Conservation (phyloP, 2,113 vertebrate species). For the Eupsittula cactorum region DNA sequence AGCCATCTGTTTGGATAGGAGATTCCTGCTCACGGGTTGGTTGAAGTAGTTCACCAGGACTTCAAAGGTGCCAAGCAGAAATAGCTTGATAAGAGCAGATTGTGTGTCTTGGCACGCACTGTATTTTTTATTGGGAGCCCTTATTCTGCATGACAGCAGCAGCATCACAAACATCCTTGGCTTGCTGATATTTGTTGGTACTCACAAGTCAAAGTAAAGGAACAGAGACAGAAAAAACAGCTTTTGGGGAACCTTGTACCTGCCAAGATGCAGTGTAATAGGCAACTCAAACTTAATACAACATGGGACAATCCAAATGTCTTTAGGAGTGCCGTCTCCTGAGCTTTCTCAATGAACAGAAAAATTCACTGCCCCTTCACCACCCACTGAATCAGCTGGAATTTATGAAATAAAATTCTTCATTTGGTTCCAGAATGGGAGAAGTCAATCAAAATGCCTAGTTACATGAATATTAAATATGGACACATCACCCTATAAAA, state of each 20-base stretch:
- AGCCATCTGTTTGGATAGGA: conserved; percentile 76
- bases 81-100: conserved; percentile 56
- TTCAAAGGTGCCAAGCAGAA: conserved; percentile 61
- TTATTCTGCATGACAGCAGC: not conserved
- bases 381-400: not conserved
- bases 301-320: not conserved
- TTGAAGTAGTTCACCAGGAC: conserved; percentile 61
- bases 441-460: conserved; percentile 26
- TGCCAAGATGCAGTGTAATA: not conserved
- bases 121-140: not conserved
- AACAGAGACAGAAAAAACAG: not conserved
- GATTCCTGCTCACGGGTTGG: conserved; percentile 62
- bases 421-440: not conserved
- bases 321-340: not conserved
- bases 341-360: not conserved
- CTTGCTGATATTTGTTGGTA: not conserved
- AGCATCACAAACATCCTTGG: not conserved
- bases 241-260: not conserved
- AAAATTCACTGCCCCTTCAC: not conserved
- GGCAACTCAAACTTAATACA: not conserved
- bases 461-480: conserved; percentile 1
- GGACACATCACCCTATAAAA: not conserved
- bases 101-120: conserved; percentile 5
- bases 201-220: not conserved
- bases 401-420: conserved; percentile 6